Evolutionary conservation across 2,113 vertebrate species (phyloP).

Genomic region (Gymnorhina tibicen): DNA sequence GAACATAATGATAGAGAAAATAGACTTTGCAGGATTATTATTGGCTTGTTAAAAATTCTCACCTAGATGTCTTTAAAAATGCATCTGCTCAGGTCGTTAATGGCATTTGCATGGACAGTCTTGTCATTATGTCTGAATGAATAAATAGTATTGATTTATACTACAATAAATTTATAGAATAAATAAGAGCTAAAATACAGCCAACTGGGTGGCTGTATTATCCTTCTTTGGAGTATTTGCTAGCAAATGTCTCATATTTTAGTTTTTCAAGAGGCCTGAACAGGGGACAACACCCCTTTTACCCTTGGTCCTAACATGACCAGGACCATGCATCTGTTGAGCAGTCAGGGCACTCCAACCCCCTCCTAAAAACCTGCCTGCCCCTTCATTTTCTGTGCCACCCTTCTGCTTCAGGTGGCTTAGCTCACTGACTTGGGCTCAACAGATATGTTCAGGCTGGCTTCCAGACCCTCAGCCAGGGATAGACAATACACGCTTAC

Average conservation of each 20-base stretch:
- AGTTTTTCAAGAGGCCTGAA: neutral
- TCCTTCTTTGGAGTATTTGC: neutral
- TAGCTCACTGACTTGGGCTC: neutral
- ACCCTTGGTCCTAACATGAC: neutral
- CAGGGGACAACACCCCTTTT: neutral
- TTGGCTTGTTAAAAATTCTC: neutral
- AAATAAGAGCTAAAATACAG: neutral
- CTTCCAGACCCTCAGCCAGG: neutral
- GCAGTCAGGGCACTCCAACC: neutral
- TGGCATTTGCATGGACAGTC: neutral
- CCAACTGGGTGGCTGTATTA: neutral
- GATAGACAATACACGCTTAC: fast-evolving
- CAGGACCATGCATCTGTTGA: neutral
- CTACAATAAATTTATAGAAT: neutral
- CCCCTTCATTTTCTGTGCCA: neutral
- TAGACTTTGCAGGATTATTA: neutral
- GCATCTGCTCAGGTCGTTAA: neutral
- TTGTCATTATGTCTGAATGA: neutral
- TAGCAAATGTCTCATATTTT: neutral
- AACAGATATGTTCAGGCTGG: neutral
- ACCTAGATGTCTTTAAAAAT: neutral
- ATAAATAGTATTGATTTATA: neutral
- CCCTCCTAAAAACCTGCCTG: neutral
- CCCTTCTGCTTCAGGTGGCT: neutral
- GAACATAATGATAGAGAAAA: neutral